phyloP scores from a whole-genome alignment of 1,140 invertebrate species.

The Scaptomyza montana region DNA sequence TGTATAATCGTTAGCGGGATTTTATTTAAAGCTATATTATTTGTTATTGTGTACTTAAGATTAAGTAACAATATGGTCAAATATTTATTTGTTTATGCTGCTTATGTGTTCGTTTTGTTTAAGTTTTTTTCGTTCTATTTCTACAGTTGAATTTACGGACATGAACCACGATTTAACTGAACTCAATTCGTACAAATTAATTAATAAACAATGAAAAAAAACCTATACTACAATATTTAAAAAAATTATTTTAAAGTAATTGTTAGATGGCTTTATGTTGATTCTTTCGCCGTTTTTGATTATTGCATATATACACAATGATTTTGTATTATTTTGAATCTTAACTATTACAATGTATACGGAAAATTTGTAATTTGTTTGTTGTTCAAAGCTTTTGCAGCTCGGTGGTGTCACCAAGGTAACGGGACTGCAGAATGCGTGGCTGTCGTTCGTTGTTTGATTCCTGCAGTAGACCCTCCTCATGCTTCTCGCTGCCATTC shows the following conservation, averaged over 20 bases:
- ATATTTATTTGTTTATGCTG: conserved; percentile 13
- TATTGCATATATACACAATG: conserved; percentile 30
- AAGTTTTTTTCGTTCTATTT: conserved; percentile 12
- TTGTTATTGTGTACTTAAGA: conserved; percentile 22
- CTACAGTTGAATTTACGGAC: conserved; percentile 29
- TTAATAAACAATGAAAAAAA: conserved; percentile 12
- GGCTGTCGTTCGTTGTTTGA: conserved; percentile 55
- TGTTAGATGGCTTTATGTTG: too few species aligned
- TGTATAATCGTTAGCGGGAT: conserved; percentile 7
- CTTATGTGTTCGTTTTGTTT: conserved; percentile 5
- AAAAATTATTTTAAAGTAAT: neutral
- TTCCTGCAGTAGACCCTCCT: conserved; percentile 66
- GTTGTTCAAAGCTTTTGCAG: conserved; percentile 71
- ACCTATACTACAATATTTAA: conserved; percentile 1
- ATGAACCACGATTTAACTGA: conserved; percentile 1
- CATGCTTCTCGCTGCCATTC: conserved; percentile 52
- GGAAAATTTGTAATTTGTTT: neutral
- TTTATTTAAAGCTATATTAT: conserved; percentile 1
- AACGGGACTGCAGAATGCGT: conserved; percentile 72
- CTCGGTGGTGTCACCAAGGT: conserved; percentile 71
- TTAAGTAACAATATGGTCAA: conserved; percentile 42
- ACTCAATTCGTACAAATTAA: conserved; percentile 2
- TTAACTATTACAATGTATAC: conserved; percentile 5
- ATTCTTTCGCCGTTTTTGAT: conserved; percentile 13
- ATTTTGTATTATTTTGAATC: conserved; percentile 5